Evolutionary conservation across 2,113 vertebrate genomes (phyloP).

Genomic region (Muscicapa adusta): DNA sequence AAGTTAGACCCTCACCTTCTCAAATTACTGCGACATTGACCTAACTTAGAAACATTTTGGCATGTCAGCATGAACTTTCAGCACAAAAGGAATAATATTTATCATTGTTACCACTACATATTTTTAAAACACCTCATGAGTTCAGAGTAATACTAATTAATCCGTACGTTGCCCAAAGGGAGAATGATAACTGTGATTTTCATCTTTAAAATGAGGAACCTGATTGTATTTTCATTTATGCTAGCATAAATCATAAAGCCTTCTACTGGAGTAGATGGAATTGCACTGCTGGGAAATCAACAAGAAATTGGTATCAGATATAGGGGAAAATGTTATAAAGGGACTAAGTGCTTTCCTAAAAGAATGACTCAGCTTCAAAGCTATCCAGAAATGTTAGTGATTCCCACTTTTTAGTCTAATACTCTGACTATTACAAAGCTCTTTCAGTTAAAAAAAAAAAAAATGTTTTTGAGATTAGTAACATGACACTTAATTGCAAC

Average conservation of each 20-base stretch:
- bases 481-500: not conserved
- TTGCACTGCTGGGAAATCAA: slow-evolving; percentile 28
- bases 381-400: not conserved
- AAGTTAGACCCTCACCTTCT: not conserved
- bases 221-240: slow-evolving; percentile 37
- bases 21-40: not conserved
- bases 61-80: slow-evolving; percentile 9
- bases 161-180: slow-evolving; percentile 1
- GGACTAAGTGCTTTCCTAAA: not conserved
- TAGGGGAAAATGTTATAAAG: not conserved
- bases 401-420: not conserved
- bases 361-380: not conserved
- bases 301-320: not conserved
- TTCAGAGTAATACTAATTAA: slow-evolving; percentile 36
- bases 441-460: not conserved
- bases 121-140: not conserved
- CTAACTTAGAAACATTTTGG: not conserved
- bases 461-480: not conserved
- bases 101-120: not conserved
- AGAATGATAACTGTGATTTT: slow-evolving; percentile 10
- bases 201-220: slow-evolving; percentile 30
- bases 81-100: slow-evolving; percentile 13
- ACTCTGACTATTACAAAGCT: not conserved
- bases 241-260: not conserved
- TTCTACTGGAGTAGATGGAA: not conserved